These are phyloP conservation scores for Phyllotreta cruciferae DNA, from an alignment of 2,888 invertebrate species.

Conservation along the genomic window DNA sequence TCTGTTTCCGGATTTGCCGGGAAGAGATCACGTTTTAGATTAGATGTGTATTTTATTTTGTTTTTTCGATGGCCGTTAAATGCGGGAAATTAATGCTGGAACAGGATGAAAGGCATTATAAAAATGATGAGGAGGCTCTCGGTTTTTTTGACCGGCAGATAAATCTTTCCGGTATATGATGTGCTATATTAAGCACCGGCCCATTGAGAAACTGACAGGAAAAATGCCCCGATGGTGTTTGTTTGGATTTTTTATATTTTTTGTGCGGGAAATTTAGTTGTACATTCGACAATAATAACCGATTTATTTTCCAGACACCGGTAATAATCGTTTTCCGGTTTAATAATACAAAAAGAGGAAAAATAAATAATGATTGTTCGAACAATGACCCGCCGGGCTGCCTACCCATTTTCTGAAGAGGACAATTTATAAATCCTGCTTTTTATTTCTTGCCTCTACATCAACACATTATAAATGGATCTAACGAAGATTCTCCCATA, in stretches of 20 bases:
- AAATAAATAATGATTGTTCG: conserved; percentile 26
- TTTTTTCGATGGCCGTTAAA: neutral
- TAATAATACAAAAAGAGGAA: conserved; percentile 21
- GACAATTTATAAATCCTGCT: conserved; percentile 53
- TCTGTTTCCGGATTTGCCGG: conserved; percentile 16
- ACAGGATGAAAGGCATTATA: conserved; percentile 1
- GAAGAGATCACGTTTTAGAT: conserved; percentile 9
- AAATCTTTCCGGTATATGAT: conserved; percentile 7
- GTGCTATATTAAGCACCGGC: conserved; percentile 15
- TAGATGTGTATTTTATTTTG: conserved; percentile 6
- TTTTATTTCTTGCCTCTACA: conserved; percentile 52
- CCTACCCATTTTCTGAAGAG: conserved; percentile 42
- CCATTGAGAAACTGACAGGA: conserved; percentile 22
- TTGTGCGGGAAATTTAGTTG: conserved; percentile 21
- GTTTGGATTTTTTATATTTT: conserved; percentile 17
- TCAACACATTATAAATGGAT: conserved; percentile 47
- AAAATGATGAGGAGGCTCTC: neutral
- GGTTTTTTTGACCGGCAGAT: neutral
- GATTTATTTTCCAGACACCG: conserved; percentile 28
- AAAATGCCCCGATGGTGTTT: conserved; percentile 7
- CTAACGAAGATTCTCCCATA: conserved; percentile 49
- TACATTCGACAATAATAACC: conserved; percentile 24
- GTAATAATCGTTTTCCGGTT: conserved; percentile 28
- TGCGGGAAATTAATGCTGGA: neutral
- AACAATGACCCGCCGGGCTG: conserved; percentile 34